Conservation (phyloP, 2,797 vertebrate species). For the Eulemur coronatus region DNA sequence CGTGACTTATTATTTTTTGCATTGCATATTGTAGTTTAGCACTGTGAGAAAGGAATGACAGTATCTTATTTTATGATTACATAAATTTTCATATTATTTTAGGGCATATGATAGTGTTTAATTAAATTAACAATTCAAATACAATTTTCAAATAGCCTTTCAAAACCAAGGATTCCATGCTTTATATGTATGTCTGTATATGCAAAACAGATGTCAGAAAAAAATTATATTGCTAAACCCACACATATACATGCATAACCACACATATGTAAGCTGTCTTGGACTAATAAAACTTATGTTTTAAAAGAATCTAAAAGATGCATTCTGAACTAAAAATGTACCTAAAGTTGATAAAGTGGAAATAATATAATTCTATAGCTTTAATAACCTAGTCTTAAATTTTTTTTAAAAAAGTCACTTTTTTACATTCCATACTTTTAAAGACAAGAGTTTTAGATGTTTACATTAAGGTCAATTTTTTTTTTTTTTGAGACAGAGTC, state of each 20-base stretch:
- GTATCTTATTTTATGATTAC: not conserved
- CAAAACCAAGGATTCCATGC: not conserved
- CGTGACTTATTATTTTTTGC: not conserved
- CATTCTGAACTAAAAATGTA: not conserved
- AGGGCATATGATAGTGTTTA: not conserved
- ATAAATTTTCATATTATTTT: constrained; percentile 39
- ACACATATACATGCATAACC: not conserved
- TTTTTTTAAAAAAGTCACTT: not conserved
- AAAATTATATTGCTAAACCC: not conserved
- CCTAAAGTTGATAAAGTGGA: not conserved
- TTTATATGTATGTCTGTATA: not conserved
- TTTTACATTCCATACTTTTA: constrained; percentile 6
- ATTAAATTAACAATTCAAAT: not conserved
- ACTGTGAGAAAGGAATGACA: constrained; percentile 37
- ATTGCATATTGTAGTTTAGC: not conserved
- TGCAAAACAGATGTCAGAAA: constrained; percentile 36
- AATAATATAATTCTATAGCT: not conserved
- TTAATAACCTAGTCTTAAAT: constrained; percentile 24
- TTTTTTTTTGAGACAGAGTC: too few relatives aligned
- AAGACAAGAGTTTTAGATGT: constrained; percentile 24
- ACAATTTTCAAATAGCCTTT: constrained; percentile 12
- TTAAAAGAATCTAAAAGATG: not conserved
- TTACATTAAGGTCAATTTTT: constrained; percentile 27
- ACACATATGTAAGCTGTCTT: not conserved
- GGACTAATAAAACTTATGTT: not conserved